Evolutionary conservation across 2,113 vertebrate genomes (phyloP), one percentile per base, ranked within the genome.

Genomic region (Telmatochromis sp.): DNA sequence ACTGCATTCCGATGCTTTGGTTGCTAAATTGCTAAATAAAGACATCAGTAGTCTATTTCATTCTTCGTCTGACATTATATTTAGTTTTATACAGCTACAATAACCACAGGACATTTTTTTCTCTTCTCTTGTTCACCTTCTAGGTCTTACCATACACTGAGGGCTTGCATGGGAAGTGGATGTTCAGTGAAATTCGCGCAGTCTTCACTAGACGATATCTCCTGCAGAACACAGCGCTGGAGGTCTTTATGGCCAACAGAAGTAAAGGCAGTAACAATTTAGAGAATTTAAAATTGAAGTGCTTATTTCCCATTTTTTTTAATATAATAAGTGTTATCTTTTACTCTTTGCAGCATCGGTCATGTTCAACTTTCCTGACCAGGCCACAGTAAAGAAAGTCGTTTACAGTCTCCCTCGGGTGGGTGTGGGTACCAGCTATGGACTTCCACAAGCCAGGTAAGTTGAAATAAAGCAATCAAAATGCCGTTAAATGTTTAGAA

Each of bases 221-320:
- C 90, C 97, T 99, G 31, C 99, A 99, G 92, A 98, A 97, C 95
- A 99, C 98, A 4, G 98, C 98, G 15, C 92, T 99, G 96, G 98
- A 99, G 95, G 97, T 99, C 54, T 99, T 99, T 81, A 99, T 99
- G 98, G 99, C 99, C 90, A 99, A 99, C 93, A 97, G 99, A 97
- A 99, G 99, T 99, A 97, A 93, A 97, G 90, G 37, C 68, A 80
- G 35, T 60, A 37, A 37, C 63, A 86, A 28, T 58, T 80, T 78
- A 60, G 4, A 85, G 47, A 6, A 51, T 83, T 81, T 86, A 4
- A 80, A 53, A 42, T 47, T 15, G n/a, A 53, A 60, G 3, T 47
- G 7, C 6, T 65, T 50, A 8, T 83, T 82, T 23, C 35, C 23
- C 9, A 4, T 19, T 28, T 84, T 86, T 86, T 26, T 53, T 2